Conservation (phyloP, 64 coral and sea anemone species). For the Porites lutea region DNA sequence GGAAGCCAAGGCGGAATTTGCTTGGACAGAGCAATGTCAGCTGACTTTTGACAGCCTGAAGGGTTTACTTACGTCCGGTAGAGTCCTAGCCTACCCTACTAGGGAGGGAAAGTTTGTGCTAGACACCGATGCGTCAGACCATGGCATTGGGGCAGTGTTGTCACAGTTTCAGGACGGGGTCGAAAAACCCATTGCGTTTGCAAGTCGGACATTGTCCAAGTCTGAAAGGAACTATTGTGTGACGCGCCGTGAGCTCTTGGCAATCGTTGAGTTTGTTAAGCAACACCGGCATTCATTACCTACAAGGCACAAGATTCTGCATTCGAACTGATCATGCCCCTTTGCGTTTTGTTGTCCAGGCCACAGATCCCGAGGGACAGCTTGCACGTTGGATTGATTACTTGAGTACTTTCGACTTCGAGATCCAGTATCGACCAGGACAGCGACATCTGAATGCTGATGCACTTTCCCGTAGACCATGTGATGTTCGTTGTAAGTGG, state of each 20-base stretch:
- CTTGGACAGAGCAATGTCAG: constrained; percentile 18
- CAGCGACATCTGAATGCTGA: constrained; percentile 22
- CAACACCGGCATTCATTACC: constrained; percentile 37
- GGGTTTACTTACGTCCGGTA: neutral
- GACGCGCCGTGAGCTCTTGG: neutral
- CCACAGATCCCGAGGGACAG: constrained; percentile 27
- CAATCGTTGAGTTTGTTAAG: neutral
- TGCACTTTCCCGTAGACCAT: constrained; percentile 16
- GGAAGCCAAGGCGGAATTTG: neutral
- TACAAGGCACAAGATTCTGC: neutral
- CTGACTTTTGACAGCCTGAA: neutral
- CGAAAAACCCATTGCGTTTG: constrained; percentile 38
- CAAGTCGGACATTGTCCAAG: constrained; percentile 2
- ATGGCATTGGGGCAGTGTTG: constrained; percentile 28
- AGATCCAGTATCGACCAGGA: neutral
- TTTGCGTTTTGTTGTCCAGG: constrained; percentile 7
- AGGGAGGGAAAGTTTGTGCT: neutral
- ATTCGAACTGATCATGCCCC: constrained; percentile 20
- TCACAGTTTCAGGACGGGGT: constrained; percentile 33
- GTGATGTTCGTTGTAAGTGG: neutral
- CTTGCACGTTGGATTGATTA: constrained; percentile 22
- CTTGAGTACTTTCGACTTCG: constrained; percentile 2
- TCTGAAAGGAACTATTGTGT: constrained; percentile 32
- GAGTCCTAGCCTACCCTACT: neutral
- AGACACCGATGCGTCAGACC: constrained; percentile 38